These are phyloP conservation scores for Tillus elongatus DNA, from an alignment of 2,888 invertebrate species.

Conservation along the genomic window DNA sequence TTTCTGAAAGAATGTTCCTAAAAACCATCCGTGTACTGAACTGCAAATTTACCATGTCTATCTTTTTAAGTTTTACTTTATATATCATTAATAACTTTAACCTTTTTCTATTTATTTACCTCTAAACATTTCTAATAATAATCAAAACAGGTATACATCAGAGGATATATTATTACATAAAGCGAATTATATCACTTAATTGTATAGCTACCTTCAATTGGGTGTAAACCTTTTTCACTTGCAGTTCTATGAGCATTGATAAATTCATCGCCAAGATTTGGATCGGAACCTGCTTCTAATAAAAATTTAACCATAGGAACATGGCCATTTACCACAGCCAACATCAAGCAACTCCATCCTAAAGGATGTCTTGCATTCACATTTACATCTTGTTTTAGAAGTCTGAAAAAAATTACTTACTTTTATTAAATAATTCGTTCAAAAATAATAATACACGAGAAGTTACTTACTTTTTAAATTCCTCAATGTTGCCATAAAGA, in stretches of 20 bases:
- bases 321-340: constrained; percentile 72
- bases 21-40: no score
- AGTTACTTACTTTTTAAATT: constrained; percentile 42
- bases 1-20: no score
- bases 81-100: no score
- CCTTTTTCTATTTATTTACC: no score
- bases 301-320: constrained; percentile 51
- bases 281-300: constrained; percentile 67
- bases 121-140: no score
- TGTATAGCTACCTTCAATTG: constrained; percentile 56
- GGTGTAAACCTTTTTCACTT: constrained; percentile 56
- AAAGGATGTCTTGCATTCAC: constrained; percentile 64
- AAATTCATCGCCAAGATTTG: constrained; percentile 68
- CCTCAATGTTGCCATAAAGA: constrained; percentile 44
- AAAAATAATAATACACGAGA: constrained; percentile 11
- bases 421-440: no score
- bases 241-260: constrained; percentile 60
- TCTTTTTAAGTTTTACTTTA: no score
- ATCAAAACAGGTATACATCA: no score
- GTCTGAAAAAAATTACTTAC: no score
- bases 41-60: no score
- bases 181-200: no score
- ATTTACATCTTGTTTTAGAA: constrained; percentile 46
- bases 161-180: no score
- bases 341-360: constrained; percentile 83